phyloP scores from a whole-genome alignment of 2,888 invertebrate species.

The Ceratothoa steindachneri region DNA sequence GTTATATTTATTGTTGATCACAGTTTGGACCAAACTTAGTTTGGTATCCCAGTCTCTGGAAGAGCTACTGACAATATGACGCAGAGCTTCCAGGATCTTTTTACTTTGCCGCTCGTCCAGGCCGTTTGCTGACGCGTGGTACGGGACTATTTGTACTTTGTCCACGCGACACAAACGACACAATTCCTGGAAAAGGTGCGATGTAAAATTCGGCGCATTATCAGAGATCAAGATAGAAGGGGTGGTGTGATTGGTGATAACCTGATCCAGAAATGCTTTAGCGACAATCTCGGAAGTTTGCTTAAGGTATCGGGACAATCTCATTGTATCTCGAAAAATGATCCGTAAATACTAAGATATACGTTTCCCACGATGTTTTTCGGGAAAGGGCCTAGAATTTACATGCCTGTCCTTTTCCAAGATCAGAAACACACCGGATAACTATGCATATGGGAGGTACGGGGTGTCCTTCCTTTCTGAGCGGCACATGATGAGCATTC shows the following conservation, averaged over 20 bases:
- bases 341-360: neutral
- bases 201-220: neutral
- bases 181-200: no score
- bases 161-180: neutral
- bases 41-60: no score
- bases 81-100: neutral
- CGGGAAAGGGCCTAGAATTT: neutral
- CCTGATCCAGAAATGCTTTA: neutral
- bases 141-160: neutral
- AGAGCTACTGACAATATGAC: no score
- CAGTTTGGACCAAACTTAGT: no score
- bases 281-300: neutral
- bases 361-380: neutral
- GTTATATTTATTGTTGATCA: no score
- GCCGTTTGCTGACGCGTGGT: neutral
- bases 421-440: neutral
- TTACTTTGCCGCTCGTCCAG: neutral
- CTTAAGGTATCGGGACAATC: neutral
- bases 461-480: neutral
- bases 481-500: neutral
- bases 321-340: neutral
- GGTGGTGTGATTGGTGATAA: neutral
- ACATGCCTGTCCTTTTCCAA: neutral
- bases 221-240: neutral
- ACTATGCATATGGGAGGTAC: neutral